Conservation (phyloP, 2,888 invertebrate species). For the Tubulanus polymorphus region DNA sequence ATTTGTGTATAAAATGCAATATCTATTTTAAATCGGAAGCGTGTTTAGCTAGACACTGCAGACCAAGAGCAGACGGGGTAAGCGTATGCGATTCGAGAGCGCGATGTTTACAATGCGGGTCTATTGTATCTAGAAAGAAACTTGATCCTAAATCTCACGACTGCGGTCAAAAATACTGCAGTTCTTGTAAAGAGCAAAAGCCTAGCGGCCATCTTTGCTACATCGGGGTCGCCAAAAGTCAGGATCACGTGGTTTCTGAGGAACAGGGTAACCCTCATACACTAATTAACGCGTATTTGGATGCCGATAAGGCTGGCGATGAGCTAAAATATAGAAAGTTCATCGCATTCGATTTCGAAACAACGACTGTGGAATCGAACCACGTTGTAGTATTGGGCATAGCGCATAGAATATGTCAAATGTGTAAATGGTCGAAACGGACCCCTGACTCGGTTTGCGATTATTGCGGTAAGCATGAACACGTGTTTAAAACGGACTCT, state of each 20-base stretch:
- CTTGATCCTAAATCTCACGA: neutral
- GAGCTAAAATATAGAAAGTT: neutral
- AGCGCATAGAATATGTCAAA: neutral
- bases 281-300: no score
- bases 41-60: neutral
- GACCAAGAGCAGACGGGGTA: neutral
- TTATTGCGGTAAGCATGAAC: neutral
- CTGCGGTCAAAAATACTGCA: neutral
- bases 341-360: neutral
- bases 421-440: neutral
- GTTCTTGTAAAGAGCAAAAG: neutral
- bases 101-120: neutral
- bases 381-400: neutral
- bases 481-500: neutral
- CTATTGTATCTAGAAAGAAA: neutral
- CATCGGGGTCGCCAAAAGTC: no score
- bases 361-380: neutral
- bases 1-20: neutral
- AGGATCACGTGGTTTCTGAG: no score
- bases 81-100: neutral
- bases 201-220: neutral
- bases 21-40: neutral
- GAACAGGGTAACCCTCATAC: no score
- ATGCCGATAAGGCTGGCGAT: no score
- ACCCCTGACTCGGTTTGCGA: no score